Percentiles rank a stretch among this genome's conserved stretches.
Conservation (phyloP, 1,140 invertebrate species). For the Lepidurus couesii region DNA sequence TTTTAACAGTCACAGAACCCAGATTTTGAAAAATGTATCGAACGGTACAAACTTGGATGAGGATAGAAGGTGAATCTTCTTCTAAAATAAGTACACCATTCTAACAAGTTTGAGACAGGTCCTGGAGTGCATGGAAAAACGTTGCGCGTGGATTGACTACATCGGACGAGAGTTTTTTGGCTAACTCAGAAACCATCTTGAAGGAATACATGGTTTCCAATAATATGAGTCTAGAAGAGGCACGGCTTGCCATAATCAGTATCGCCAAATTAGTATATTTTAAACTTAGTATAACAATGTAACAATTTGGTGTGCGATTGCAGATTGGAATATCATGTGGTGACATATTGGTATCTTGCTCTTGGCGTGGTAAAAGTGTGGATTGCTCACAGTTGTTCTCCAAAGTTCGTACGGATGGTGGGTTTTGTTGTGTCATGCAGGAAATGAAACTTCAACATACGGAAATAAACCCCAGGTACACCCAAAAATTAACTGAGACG, state of each 20-base stretch:
- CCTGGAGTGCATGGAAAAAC: neutral
- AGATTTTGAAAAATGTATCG: neutral
- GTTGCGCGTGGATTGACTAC: neutral
- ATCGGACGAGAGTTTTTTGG: neutral
- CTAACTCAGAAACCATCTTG: neutral
- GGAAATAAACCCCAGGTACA: neutral
- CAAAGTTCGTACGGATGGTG: slow-evolving; percentile 49
- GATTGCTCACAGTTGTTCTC: slow-evolving; percentile 56
- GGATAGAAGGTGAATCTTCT: neutral
- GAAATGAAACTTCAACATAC: neutral
- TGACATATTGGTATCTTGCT: slow-evolving; percentile 46
- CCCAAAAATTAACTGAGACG: neutral
- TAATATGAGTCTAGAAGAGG: neutral
- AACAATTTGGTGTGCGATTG: neutral
- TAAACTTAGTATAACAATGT: neutral
- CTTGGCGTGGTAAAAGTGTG: slow-evolving; percentile 56
- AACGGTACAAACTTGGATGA: neutral
- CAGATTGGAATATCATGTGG: slow-evolving; percentile 25
- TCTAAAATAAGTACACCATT: neutral
- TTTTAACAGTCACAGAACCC: neutral
- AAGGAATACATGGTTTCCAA: neutral
- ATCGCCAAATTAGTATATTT: neutral
- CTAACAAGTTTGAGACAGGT: neutral
- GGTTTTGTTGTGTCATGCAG: slow-evolving; percentile 40
- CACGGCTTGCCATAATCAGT: neutral